Evolutionary conservation across 2,797 vertebrate species (phyloP).

Genomic region (Argentina silus): DNA sequence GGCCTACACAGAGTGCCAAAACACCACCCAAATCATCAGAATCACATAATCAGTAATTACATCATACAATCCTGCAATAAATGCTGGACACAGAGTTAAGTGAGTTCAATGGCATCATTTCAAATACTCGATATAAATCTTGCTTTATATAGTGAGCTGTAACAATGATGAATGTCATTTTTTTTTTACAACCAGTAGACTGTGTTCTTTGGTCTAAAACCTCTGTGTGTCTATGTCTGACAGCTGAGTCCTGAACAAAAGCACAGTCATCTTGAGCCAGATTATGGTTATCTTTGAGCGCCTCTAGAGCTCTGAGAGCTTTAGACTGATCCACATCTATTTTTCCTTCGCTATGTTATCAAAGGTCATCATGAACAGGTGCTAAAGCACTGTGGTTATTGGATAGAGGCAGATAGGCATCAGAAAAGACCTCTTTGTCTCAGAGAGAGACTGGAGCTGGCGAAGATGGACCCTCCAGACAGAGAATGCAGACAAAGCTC

Average conservation of each 20-base stretch:
- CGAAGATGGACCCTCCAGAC: not conserved
- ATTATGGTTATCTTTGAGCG: constrained; percentile 7
- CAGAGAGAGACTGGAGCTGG: constrained; percentile 11
- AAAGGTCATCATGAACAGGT: constrained; percentile 68
- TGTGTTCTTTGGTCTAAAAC: not conserved
- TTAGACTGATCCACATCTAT: constrained; percentile 40
- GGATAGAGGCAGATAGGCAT: constrained; percentile 55
- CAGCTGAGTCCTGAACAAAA: constrained; percentile 31
- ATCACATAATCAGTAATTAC: no score
- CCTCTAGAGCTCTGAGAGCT: constrained; percentile 26
- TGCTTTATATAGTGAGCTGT: no score
- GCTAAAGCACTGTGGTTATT: constrained; percentile 41
- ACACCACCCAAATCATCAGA: no score
- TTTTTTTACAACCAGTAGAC: not conserved
- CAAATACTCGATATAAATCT: no score
- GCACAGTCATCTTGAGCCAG: constrained; percentile 2
- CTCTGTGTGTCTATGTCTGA: constrained; percentile 11
- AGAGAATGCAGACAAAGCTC: not conserved
- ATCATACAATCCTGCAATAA: no score
- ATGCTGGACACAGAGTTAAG: no score
- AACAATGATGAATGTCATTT: no score
- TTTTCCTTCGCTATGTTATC: constrained; percentile 36
- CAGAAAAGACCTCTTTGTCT: constrained; percentile 44
- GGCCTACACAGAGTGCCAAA: no score
- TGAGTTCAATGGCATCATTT: no score